Percentiles rank a stretch among this genome's conserved stretches.
Evolutionary conservation across 2,888 invertebrate genomes (phyloP).

Genomic region (Lacanobia oleracea): DNA sequence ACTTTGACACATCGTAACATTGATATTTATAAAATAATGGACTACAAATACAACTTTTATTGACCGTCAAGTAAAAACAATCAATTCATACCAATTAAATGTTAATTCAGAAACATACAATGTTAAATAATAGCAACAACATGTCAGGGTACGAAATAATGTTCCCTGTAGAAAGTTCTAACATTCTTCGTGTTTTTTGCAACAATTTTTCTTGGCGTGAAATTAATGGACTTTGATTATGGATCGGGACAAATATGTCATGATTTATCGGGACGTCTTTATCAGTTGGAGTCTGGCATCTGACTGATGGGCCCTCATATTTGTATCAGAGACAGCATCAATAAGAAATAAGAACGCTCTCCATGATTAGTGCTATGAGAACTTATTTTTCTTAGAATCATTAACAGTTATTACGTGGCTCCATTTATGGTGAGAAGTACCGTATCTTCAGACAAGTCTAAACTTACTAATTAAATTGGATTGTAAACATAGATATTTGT

Average conservation of each 20-base stretch:
- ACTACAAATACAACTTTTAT: neutral
- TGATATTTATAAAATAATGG: neutral
- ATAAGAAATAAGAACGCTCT: conserved; percentile 40
- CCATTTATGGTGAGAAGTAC: conserved; percentile 24
- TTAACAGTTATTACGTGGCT: conserved; percentile 26
- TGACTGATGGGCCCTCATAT: conserved; percentile 54
- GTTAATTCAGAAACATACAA: conserved; percentile 35
- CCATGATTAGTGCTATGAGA: conserved; percentile 59
- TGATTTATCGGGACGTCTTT: conserved; percentile 64
- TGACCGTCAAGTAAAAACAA: neutral
- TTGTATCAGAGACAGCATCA: conserved; percentile 41
- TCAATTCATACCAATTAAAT: conserved; percentile 43
- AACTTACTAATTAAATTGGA: conserved; percentile 30
- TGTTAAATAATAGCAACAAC: conserved; percentile 16
- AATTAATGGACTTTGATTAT: conserved; percentile 51
- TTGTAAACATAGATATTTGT: conserved; percentile 2
- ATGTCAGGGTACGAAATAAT: conserved; percentile 9
- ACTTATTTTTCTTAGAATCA: conserved; percentile 51
- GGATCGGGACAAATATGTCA: conserved; percentile 60
- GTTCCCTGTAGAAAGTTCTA: conserved; percentile 50
- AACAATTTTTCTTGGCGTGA: conserved; percentile 28
- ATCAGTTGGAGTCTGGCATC: conserved; percentile 60
- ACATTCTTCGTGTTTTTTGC: conserved; percentile 32
- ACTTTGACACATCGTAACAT: neutral
- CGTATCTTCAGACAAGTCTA: conserved; percentile 39